phyloP scores from a whole-genome alignment of 2,888 invertebrate species.

The Fragum whitleyi region DNA sequence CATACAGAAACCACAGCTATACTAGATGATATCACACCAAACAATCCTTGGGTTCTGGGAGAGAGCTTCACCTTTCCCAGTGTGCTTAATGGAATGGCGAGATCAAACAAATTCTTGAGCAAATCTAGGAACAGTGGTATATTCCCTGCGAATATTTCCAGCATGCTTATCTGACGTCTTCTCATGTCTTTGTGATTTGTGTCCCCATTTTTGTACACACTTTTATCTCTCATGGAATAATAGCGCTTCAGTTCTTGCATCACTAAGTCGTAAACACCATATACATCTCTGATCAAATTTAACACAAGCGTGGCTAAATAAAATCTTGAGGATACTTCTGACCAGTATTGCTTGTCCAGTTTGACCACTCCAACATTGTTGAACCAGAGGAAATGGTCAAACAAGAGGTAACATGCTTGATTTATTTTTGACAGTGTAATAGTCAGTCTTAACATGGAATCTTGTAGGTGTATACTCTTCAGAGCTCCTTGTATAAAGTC shows the following conservation, averaged over 20 bases:
- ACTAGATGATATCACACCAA: slow-evolving; percentile 93
- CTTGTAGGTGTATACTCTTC: slow-evolving; percentile 90
- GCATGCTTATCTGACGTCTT: slow-evolving; percentile 41
- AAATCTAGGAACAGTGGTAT: slow-evolving; percentile 90
- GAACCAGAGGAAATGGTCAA: slow-evolving; percentile 95
- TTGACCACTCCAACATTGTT: slow-evolving; percentile 86
- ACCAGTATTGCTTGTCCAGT: slow-evolving; percentile 92
- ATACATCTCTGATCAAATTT: slow-evolving; percentile 93
- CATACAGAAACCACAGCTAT: slow-evolving; percentile 92
- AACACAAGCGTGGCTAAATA: slow-evolving; percentile 94
- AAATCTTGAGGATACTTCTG: slow-evolving; percentile 88
- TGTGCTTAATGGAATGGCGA: slow-evolving; percentile 94
- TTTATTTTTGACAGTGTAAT: slow-evolving; percentile 92
- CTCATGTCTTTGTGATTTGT: slow-evolving; percentile 87
- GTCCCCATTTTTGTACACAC: slow-evolving; percentile 74
- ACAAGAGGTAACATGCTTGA: slow-evolving; percentile 91
- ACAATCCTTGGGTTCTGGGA: slow-evolving; percentile 91
- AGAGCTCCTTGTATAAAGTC: slow-evolving; percentile 92
- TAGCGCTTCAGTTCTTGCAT: slow-evolving; percentile 61
- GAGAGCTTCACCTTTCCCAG: slow-evolving; percentile 92
- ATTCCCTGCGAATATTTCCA: slow-evolving; percentile 72
- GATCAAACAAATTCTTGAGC: slow-evolving; percentile 93
- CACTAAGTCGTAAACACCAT: slow-evolving; percentile 87
- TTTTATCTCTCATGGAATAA: slow-evolving; percentile 54
- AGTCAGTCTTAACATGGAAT: slow-evolving; percentile 90